Evolutionary conservation across 2,797 vertebrate genomes (phyloP), one percentile per base, ranked within the genome.

Genomic region (Ataeniobius toweri): DNA sequence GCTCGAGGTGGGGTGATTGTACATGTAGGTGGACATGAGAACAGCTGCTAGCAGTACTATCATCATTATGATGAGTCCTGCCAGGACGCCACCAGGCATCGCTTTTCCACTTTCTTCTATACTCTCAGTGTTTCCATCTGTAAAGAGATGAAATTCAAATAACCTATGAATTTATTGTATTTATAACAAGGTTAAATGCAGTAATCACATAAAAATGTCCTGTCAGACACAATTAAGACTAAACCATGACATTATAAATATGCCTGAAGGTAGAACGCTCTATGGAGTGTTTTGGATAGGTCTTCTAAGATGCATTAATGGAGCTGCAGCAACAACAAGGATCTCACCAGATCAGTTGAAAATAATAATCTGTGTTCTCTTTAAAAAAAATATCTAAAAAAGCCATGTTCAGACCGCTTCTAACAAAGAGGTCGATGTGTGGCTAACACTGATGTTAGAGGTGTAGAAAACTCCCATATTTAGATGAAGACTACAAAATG

Each of bases 1-100:
- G 0, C 94, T 96, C 82, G 97, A 99, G 0, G 97, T 98, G 0
- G 98, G 98, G 36, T 98, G 96, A 76, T 96, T 96, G 85, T 99
- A 99, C 94, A 99, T 95, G 78, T 98, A 98, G 83, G 97, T 53
- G 0, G 96, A 97, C 80, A 96, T 90, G 0, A 98, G 90, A 51
- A 97, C 84, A 3, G 94, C 97, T 14, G 95, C 94, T 65, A 95
- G 95, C 91, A 97, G 89, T 20, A 97, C 93, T 74, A 96, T 93
- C 85, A 96, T 92, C 75, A 97, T 80, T 6, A 97, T 87, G 74
- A 97, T 86, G 74, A 98, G 94, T 28, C 96, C 97, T 0, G 95
- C 94, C 20, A 99, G 96, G 50, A 98, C 92, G 50, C 97, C 97
- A 0, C 95, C 90, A 5, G 97, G 97, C 36, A 96, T 93, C 0